Percentiles rank a stretch among this genome's conserved stretches.
phyloP scores from a whole-genome alignment of 2,888 invertebrate genomes.

The Chesias legatella region DNA sequence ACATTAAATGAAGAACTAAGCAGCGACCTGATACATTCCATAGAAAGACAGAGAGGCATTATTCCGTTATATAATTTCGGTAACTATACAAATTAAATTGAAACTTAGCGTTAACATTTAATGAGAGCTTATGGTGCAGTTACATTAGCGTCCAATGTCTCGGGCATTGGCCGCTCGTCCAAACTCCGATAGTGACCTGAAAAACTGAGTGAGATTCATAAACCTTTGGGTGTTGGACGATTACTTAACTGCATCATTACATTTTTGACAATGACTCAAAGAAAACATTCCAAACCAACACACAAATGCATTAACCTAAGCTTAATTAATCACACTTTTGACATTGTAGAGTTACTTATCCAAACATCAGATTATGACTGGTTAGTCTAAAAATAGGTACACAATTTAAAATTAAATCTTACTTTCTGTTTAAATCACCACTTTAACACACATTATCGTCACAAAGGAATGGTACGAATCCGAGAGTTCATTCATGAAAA shows the following conservation, averaged over 20 bases:
- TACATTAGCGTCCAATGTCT: no score
- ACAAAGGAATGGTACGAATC: constrained; percentile 75
- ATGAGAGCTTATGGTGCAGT: no score
- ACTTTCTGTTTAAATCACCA: constrained; percentile 61
- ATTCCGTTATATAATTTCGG: constrained; percentile 2
- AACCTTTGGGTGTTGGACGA: no score
- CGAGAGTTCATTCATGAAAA: constrained; percentile 64
- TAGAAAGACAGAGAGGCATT: no score
- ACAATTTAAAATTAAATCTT: constrained; percentile 60
- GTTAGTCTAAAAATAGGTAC: constrained; percentile 66
- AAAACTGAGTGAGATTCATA: no score
- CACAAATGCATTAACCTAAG: constrained; percentile 60
- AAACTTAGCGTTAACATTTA: background rate
- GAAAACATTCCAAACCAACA: constrained; percentile 65
- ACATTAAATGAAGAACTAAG: no score
- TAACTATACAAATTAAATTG: constrained; percentile 13
- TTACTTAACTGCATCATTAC: no score
- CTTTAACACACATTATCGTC: constrained; percentile 73
- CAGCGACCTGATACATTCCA: no score
- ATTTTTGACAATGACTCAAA: constrained; percentile 67
- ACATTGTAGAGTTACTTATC: constrained; percentile 77
- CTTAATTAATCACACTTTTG: constrained; percentile 80
- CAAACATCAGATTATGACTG: constrained; percentile 76
- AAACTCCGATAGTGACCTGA: no score
- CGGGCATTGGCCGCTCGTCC: no score